Evolutionary conservation across 2,888 invertebrate genomes (phyloP), one percentile per base, ranked within the genome.

Genomic region (Eilema sororculum): DNA sequence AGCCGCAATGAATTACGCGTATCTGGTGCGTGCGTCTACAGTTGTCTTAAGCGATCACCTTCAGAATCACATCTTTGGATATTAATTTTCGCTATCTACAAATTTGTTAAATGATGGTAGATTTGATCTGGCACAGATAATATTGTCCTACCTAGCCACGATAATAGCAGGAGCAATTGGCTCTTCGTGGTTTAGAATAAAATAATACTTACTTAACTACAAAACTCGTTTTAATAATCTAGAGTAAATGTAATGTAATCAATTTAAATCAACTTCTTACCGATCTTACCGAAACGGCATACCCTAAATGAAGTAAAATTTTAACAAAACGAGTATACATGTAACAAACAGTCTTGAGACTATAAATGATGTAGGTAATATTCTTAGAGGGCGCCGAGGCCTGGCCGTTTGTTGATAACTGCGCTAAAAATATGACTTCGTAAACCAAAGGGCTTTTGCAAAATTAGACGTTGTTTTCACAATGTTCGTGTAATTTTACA

Each of bases 311-410:
- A 58, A 52, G 8, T 16, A n/a, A n/a, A n/a, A n/a, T 52, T n/a
- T 52, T 16, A 64, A 64, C 30, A n/a, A 52, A 66, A 65, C 69
- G 64, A 71, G 69, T 61, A 57, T 70, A 57, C 12, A n/a, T 37
- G 33, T 12, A 25, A 28, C 24, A 46, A 64, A 64, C 24, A 37
- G 41, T 64, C 58, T 59, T 24, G 9, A 12, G 62, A 52, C 46
- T 28, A n/a, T 61, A 66, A 66, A 66, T 61, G 41, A 25, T 67
- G 56, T 77, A n/a, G n/a, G n/a, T n/a, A 79, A 80, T 80, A 75
- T 81, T 79, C 77, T 75, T 65, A 70, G 30, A 56, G 58, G 65
- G 58, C 41, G 37, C 22, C 46, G 73, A 63, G 58, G 33, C 59
- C 10, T 58, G 74, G 71, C 41, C 52, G 69, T 57, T 65, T 72